phyloP scores from a whole-genome alignment of 2,113 vertebrate species.

The Morone saxatilis region DNA sequence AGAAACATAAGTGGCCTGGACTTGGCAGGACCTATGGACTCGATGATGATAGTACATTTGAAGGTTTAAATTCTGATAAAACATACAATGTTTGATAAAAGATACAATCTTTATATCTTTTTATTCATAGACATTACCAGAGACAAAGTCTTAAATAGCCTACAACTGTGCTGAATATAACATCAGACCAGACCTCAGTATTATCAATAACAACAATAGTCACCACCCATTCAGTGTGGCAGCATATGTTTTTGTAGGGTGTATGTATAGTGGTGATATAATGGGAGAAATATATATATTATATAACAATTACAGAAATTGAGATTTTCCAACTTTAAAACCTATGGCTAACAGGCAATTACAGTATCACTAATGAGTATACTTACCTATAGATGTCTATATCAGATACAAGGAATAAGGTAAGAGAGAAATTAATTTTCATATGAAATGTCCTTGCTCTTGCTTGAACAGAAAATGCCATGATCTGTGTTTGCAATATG shows the following conservation, averaged over 20 bases:
- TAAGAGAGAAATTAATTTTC: too few species aligned
- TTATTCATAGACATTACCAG: background rate
- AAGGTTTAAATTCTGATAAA: slow-evolving; percentile 35
- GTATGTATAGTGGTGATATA: too few species aligned
- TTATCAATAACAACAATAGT: slow-evolving; percentile 13
- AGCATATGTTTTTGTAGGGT: background rate
- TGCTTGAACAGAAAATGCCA: too few species aligned
- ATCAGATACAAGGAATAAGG: too few species aligned
- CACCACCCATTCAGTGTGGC: slow-evolving; percentile 4
- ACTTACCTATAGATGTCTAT: too few species aligned
- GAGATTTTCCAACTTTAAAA: too few species aligned
- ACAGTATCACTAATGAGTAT: too few species aligned
- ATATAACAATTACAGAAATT: too few species aligned
- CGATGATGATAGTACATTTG: slow-evolving; percentile 41
- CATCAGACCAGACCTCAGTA: background rate
- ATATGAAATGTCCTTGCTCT: too few species aligned
- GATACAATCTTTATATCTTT: background rate
- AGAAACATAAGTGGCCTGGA: slow-evolving; percentile 57
- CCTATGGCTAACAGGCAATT: too few species aligned
- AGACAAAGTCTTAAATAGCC: background rate
- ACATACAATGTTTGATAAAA: background rate
- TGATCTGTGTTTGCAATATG: background rate
- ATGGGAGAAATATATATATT: too few species aligned
- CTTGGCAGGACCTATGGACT: slow-evolving; percentile 49
- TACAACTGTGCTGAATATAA: background rate